A percentile compares a stretch with the other conserved stretches of the same genome.
Evolutionary conservation across 1,140 invertebrate species (phyloP).

Genomic region (Cardiocondyla obscurior): DNA sequence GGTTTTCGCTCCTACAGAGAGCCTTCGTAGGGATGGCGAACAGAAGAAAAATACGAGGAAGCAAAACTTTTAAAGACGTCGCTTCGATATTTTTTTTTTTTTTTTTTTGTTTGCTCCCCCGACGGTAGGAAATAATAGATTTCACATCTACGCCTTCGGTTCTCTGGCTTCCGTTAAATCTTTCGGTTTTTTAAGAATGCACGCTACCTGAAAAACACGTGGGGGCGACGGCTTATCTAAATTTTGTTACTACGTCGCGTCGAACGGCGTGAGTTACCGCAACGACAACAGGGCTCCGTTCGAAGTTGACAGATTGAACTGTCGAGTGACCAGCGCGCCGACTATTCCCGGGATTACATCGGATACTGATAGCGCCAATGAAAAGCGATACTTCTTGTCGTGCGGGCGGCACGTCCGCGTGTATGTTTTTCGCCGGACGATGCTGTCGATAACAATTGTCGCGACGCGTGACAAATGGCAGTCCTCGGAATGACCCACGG

Average conservation of each 20-base stretch:
- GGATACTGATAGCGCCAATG: neutral
- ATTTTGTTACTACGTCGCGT: neutral
- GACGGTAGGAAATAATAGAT: neutral
- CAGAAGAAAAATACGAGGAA: constrained; percentile 1
- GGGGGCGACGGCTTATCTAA: too few species aligned
- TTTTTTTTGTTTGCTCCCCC: neutral
- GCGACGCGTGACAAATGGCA: constrained; percentile 61
- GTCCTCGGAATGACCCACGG: neutral
- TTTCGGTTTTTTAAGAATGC: neutral
- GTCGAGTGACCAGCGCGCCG: neutral
- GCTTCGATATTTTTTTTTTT: neutral
- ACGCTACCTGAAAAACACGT: neutral
- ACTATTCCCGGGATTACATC: neutral
- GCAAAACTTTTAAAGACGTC: neutral
- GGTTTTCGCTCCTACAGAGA: constrained; percentile 65
- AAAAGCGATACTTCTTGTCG: neutral
- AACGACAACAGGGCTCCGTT: neutral
- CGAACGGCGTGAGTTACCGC: neutral
- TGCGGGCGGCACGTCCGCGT: neutral
- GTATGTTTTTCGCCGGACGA: constrained; percentile 32
- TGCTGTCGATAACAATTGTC: constrained; percentile 68
- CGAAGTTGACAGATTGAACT: neutral
- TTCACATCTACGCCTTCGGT: neutral
- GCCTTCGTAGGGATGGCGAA: neutral
- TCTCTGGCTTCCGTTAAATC: neutral